Evolutionary conservation across 1,140 invertebrate genomes (phyloP).

Genomic region (Megalonaias nervosa): DNA sequence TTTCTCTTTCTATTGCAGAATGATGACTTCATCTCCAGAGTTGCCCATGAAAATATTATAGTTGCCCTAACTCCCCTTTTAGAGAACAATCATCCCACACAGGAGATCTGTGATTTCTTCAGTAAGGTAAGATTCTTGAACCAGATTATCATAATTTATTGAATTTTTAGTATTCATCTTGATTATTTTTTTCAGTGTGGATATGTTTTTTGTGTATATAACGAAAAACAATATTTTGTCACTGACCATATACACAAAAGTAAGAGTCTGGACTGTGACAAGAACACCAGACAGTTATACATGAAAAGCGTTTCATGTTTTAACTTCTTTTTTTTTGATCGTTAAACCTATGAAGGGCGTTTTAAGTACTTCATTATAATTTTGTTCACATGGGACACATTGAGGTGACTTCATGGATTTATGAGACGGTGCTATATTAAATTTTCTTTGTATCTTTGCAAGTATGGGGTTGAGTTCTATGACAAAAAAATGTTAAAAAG

Average conservation of each 20-base stretch:
- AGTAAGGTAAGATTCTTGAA: conserved; percentile 66
- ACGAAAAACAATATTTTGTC: not conserved
- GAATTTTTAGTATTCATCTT: not conserved
- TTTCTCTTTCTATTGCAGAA: conserved; percentile 54
- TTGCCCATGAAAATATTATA: conserved; percentile 75
- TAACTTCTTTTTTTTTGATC: too few species aligned
- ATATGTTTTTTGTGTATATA: not conserved
- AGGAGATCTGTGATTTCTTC: conserved; percentile 77
- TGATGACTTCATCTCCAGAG: conserved; percentile 65
- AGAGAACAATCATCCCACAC: conserved; percentile 77
- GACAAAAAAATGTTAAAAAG: too few species aligned
- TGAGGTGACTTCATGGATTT: too few species aligned
- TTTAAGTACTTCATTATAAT: too few species aligned
- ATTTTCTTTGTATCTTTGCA: too few species aligned
- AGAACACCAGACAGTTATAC: not conserved
- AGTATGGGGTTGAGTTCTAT: too few species aligned
- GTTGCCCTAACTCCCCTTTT: conserved; percentile 76
- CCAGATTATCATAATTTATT: not conserved
- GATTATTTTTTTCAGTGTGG: not conserved
- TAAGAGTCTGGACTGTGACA: not conserved
- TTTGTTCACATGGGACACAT: too few species aligned
- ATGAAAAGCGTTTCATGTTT: too few species aligned
- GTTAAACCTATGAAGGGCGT: too few species aligned
- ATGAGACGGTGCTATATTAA: too few species aligned
- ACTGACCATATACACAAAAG: not conserved